Percentiles rank a stretch among this genome's conserved stretches.
Conservation (phyloP, 2,797 vertebrate genomes). For the Artibeus jamaicensis region DNA sequence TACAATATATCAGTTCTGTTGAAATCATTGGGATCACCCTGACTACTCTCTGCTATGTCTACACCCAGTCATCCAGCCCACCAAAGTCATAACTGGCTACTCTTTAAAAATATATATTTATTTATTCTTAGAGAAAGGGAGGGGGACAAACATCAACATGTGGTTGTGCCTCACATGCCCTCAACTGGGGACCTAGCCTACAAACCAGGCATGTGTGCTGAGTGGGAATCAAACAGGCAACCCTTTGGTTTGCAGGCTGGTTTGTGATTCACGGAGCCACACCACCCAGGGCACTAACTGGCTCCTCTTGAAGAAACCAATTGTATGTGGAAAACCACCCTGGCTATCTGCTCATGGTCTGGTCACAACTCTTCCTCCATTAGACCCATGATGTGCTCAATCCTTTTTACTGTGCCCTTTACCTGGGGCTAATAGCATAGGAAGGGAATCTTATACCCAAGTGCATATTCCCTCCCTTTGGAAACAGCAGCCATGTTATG, state of each 20-base stretch:
- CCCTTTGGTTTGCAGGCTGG: too few species aligned
- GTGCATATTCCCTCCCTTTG: not conserved
- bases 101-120: too few species aligned
- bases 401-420: not conserved
- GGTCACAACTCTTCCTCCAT: not conserved
- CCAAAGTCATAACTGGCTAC: not conserved
- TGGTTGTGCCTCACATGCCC: too few species aligned
- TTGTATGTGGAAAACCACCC: not conserved
- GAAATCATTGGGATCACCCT: not conserved
- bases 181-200: too few species aligned
- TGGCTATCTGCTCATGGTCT: not conserved
- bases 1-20: not conserved
- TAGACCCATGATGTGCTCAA: not conserved
- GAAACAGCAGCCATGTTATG: not conserved
- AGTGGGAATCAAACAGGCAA: too few species aligned
- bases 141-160: too few species aligned
- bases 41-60: not conserved
- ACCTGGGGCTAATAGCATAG: not conserved
- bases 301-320: not conserved
- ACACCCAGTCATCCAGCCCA: not conserved
- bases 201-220: too few species aligned
- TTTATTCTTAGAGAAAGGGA: too few species aligned
- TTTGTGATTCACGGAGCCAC: too few species aligned
- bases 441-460: not conserved
- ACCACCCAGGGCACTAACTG: too few species aligned